Base-by-base conservation (phyloP, 92 coral and sea anemone species). In the Blastomussa wellsi region DNA sequence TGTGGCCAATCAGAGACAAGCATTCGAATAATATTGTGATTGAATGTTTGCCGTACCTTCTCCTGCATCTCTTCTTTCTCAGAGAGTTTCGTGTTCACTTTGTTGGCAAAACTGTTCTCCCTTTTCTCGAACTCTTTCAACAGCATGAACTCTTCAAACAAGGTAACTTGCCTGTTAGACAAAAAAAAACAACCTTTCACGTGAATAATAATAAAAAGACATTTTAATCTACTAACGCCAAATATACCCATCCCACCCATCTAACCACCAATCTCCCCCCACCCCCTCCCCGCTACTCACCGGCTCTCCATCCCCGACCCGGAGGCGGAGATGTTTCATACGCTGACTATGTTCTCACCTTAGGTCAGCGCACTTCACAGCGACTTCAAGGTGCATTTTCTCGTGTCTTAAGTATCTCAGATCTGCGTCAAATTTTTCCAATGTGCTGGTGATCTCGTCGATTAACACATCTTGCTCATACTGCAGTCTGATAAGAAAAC, bases 71-170 rank as follows among this genome's bases (percentile, higher is more conserved):
- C 95, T 22, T 94, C 97, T 78, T 95, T 95, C 88, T 97, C 99
- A 22, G 86, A 81, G 62, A 90, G 92, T 77, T 94, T 97, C 13
- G 95, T 95, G 82, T 95, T 92, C 80, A 97, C 99, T 81, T 95
- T 95, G 86, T 88, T 97, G 51, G 99, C 99, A 38, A 91, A 97
- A 19, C 93, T 94, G 69, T 97, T 93, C 84, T 97, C 99, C 80
- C 99, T 90, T 82, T 97, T 97, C 79, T 97, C 99, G 41, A 97
- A 97, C 90, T 97, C 99, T 86, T 97, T 97, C 79, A 97, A 90
- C 64, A 97, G 86, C 96, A 97, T 90, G 72, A 87, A 94, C 80
- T 97, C 99, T 84, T 97, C 99, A 87, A 97, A 97, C 80, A 97
- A 92, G 41, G 99, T 97, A 57, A 97, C 99, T 85, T 97, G 99